A percentile compares a stretch with the other conserved stretches of the same genome.
Evolutionary conservation across 2,888 invertebrate genomes (phyloP).

Genomic region (Pomacea canaliculata): DNA sequence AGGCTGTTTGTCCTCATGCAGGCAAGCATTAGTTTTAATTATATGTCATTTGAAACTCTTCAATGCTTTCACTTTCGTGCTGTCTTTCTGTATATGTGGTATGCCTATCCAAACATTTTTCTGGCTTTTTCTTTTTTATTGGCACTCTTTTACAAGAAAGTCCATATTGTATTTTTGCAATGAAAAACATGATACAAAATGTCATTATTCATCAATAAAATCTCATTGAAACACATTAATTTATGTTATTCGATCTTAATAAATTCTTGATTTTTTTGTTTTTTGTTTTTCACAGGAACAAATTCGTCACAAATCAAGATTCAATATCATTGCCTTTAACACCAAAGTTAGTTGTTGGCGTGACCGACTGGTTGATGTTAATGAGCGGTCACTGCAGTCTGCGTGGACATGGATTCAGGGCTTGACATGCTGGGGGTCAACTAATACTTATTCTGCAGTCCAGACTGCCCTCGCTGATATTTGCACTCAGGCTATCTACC

Average conservation of each 20-base stretch:
- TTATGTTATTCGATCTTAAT: no score
- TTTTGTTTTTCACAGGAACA: constrained; percentile 62
- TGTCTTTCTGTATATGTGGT: no score
- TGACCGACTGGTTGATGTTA: constrained; percentile 66
- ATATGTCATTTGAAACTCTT: no score
- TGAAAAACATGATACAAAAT: no score
- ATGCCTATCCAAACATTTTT: no score
- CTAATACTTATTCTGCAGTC: constrained; percentile 68
- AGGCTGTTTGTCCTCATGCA: constrained; percentile 68
- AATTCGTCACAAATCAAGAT: constrained; percentile 67
- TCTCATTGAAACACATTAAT: no score
- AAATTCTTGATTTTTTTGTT: no score
- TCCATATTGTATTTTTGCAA: no score
- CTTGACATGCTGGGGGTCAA: constrained; percentile 67
- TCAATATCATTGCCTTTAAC: constrained; percentile 68
- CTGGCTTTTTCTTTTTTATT: no score
- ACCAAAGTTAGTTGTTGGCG: constrained; percentile 63
- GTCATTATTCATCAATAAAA: no score
- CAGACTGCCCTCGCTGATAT: constrained; percentile 66
- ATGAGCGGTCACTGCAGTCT: constrained; percentile 62
- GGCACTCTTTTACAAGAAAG: no score
- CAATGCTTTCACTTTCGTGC: no score
- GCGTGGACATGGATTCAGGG: constrained; percentile 65
- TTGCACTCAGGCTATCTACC: constrained; percentile 68
- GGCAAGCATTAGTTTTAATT: constrained; percentile 41